Evolutionary conservation across 2,888 invertebrate genomes (phyloP).

Genomic region (Ceratothoa steindachneri): DNA sequence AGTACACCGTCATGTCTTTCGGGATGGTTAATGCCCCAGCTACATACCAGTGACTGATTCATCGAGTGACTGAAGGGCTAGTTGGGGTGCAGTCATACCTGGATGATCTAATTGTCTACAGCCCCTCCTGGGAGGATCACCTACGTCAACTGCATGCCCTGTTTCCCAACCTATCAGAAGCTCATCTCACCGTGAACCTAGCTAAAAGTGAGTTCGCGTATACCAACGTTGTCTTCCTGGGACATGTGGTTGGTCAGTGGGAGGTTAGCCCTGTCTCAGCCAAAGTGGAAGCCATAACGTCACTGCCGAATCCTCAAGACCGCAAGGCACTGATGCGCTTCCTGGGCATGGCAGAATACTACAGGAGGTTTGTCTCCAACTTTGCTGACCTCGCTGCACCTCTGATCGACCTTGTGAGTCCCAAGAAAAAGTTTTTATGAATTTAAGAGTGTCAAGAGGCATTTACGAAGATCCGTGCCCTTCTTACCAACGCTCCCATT

Average conservation of each 20-base stretch:
- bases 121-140: neutral
- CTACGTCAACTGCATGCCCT: neutral
- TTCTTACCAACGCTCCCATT: too few relatives aligned
- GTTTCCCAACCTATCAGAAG: neutral
- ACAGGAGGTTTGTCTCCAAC: too few relatives aligned
- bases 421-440: too few relatives aligned
- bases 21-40: neutral
- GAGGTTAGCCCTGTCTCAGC: neutral
- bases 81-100: neutral
- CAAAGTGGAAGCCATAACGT: neutral
- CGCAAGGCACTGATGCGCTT: neutral
- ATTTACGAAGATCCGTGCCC: too few relatives aligned
- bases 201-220: neutral
- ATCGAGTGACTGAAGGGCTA: neutral
- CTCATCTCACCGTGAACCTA: neutral
- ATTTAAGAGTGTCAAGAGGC: too few relatives aligned
- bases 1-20: neutral
- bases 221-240: neutral
- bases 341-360: neutral
- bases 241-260: neutral
- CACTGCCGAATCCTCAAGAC: neutral
- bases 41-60: neutral
- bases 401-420: too few relatives aligned
- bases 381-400: too few relatives aligned
- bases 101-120: neutral